Base-by-base conservation (phyloP, 1,140 invertebrate species). In the Hesperophylax magnus region DNA sequence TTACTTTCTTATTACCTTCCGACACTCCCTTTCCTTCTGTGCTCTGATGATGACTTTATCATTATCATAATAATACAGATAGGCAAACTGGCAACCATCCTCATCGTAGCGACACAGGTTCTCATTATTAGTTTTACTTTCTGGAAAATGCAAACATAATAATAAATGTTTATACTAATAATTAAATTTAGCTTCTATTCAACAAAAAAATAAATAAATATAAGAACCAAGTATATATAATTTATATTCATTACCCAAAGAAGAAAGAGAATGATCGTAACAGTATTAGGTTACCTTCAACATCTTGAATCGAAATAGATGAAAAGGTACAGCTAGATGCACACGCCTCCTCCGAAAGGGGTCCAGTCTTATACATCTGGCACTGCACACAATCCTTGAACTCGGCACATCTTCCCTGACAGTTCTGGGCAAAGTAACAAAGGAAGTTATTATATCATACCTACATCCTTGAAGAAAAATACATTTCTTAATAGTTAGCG, bases 301-400 rank as follows among this genome's bases (percentile, higher is more conserved):
- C 90, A 47, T 88, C 88, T 60, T 94, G 91, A 0, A 93, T 92
- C 3, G 89, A 86, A 5, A 91, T 90, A 1, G 92, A 92, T 18
- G 88, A 88, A 79, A 94, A 93, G 17, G 89, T 91, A 82, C 93
- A 94, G 81, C 93, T 93, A 14, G 82, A 87, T 15, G 86, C 86
- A 84, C 92, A 92, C 31, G 92, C 90, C 88, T 92, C 89, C 84
- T 93, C 90, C 34, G 93, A 93, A 67, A 95, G 93, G 79, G 91
- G 92, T 2, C 97, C 97, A 31, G 94, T 95, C 63, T 94, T 88
- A 87, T 97, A 97, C 82, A 95, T 94, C 87, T 95, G 93, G 86
- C 98, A 99, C 88, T 98, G 94, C n/a, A 99, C 97, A 89, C 98
- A 99, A 58, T 95, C 92, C 86, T 95, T 96, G 84, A 98, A 94